A percentile compares a stretch with the other conserved stretches of the same genome.
Conservation (phyloP, 2,888 invertebrate genomes). For the Entomobrya multifasciata region DNA sequence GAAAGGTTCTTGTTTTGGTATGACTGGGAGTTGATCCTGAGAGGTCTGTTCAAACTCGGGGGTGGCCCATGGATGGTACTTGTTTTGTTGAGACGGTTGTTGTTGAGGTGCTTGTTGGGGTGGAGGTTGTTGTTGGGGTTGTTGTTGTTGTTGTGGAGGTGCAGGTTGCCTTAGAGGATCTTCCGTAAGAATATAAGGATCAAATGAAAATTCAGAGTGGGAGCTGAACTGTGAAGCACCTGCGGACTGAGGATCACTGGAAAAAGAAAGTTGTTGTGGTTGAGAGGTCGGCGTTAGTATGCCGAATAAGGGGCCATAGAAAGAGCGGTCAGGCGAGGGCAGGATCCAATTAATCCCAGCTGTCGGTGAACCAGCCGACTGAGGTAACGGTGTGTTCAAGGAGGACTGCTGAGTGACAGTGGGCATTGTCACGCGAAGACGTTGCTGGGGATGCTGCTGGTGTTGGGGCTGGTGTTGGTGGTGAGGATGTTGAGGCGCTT, state of each 20-base stretch:
- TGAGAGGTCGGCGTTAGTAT: constrained; percentile 83
- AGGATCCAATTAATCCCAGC: constrained; percentile 87
- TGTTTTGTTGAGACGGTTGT: constrained; percentile 78
- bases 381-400: constrained; percentile 83
- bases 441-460: constrained; percentile 80
- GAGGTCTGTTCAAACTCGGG: constrained; percentile 79
- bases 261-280: constrained; percentile 80
- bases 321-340: constrained; percentile 86
- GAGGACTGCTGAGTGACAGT: constrained; percentile 83
- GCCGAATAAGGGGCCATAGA: constrained; percentile 86
- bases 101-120: constrained; percentile 74
- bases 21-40: constrained; percentile 83
- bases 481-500: constrained; percentile 81
- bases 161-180: constrained; percentile 79
- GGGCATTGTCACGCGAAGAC: constrained; percentile 79
- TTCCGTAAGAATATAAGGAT: constrained; percentile 78
- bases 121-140: constrained; percentile 37
- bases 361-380: constrained; percentile 82
- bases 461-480: constrained; percentile 81
- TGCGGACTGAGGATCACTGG: constrained; percentile 76
- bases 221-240: constrained; percentile 77
- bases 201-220: constrained; percentile 79
- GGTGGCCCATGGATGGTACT: constrained; percentile 80
- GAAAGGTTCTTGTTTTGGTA: constrained; percentile 88
- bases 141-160: constrained; percentile 48